A percentile compares a stretch with the other conserved stretches of the same genome.
Conservation (phyloP, 2,797 vertebrate species). For the Harpagifer antarcticus region DNA sequence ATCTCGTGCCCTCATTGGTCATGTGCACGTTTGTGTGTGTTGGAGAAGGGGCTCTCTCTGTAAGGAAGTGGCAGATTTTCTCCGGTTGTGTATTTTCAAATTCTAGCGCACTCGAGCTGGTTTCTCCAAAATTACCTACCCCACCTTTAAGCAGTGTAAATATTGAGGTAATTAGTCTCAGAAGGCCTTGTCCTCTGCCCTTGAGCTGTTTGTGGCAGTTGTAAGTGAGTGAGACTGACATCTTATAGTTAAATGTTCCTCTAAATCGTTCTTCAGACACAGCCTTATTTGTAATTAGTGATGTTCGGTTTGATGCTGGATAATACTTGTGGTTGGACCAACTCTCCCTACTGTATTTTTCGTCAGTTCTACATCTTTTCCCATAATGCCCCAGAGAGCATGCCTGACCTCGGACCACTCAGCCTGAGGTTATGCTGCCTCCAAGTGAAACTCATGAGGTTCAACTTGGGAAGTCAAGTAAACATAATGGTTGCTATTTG, state of each 20-base stretch:
- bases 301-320: not conserved
- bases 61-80: too few relatives aligned
- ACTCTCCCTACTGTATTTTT: not conserved
- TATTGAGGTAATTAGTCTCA: constrained; percentile 39
- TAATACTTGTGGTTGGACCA: not conserved
- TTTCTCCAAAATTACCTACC: too few relatives aligned
- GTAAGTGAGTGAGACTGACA: not conserved
- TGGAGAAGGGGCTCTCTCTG: too few relatives aligned
- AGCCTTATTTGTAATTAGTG: constrained; percentile 1
- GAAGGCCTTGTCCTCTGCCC: constrained; percentile 28
- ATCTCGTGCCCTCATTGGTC: too few relatives aligned
- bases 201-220: constrained; percentile 10
- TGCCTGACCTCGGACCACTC: constrained; percentile 4
- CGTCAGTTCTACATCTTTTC: not conserved
- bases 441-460: not conserved
- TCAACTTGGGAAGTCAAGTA: constrained; percentile 2
- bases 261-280: constrained; percentile 3
- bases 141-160: constrained; percentile 35
- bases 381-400: constrained; percentile 10
- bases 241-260: not conserved
- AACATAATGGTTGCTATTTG: not conserved
- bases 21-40: too few relatives aligned
- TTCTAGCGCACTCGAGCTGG: too few relatives aligned
- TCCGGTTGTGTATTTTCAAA: too few relatives aligned
- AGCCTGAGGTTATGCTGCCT: constrained; percentile 13